Conservation (phyloP, 2,888 invertebrate genomes). For the Torymus tubicola region DNA sequence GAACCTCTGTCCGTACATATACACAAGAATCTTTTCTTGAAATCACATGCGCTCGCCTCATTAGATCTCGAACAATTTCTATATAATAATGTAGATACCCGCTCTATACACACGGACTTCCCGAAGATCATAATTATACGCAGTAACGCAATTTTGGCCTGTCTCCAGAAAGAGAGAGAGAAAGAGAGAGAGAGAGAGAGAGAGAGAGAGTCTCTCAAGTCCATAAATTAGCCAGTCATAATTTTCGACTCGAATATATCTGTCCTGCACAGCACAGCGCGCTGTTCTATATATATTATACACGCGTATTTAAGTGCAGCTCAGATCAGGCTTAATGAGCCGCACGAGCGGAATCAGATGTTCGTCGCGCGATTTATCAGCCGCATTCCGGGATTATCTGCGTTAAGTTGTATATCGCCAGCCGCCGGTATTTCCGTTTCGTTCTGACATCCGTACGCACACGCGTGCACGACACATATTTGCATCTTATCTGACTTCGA, state of each 20-base stretch:
- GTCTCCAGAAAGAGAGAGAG: conserved; percentile 14
- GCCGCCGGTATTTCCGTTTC: not conserved
- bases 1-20: too few species aligned
- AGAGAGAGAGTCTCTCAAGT: not conserved
- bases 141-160: conserved; percentile 16
- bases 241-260: conserved; percentile 37
- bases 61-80: conserved; percentile 3
- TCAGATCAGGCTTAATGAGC: too few species aligned
- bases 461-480: too few species aligned
- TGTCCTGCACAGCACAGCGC: not conserved
- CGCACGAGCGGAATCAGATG: too few species aligned
- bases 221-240: conserved; percentile 42
- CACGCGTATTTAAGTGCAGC: too few species aligned
- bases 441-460: too few species aligned
- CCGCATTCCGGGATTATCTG: not conserved
- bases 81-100: not conserved
- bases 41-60: not conserved
- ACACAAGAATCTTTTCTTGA: too few species aligned
- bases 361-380: not conserved
- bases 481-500: too few species aligned
- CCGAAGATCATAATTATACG: conserved; percentile 36
- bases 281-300: not conserved
- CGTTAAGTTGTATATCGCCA: not conserved
- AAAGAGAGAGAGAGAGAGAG: too few species aligned
- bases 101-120: not conserved